Evolutionary conservation across 2,113 vertebrate genomes (phyloP).

Genomic region (Chamaetylas fuelleborni): DNA sequence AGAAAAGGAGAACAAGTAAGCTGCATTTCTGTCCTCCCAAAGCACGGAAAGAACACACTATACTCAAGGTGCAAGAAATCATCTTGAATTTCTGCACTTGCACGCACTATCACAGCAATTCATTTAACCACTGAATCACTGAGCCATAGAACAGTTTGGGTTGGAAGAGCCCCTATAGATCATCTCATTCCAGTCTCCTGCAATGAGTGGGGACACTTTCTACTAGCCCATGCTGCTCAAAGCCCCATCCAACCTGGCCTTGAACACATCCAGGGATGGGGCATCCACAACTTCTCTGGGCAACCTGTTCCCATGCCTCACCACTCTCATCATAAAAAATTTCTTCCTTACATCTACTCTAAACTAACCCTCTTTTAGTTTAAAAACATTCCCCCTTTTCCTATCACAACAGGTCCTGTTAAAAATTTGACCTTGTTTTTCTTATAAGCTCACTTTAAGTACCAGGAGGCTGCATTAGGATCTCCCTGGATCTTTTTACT

Average conservation of each 20-base stretch:
- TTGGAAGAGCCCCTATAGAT: background rate
- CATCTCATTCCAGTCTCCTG: background rate
- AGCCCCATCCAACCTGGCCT: background rate
- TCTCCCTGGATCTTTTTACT: background rate
- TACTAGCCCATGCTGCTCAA: background rate
- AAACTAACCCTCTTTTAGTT: background rate
- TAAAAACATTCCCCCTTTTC: background rate
- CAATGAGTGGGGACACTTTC: background rate
- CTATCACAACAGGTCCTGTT: background rate
- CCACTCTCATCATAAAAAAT: background rate
- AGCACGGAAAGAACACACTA: background rate
- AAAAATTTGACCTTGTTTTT: background rate
- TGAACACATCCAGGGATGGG: background rate
- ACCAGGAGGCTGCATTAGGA: background rate
- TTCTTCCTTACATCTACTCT: background rate
- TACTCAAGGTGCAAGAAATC: background rate
- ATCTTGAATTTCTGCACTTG: background rate
- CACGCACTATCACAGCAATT: background rate
- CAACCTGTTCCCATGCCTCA: background rate
- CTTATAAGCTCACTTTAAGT: background rate
- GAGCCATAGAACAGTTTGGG: background rate
- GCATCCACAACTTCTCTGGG: background rate
- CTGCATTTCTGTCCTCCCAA: background rate
- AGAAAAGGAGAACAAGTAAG: background rate
- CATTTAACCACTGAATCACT: background rate